phyloP scores from a whole-genome alignment of 2,113 vertebrate genomes.

The Megaptera novaeangliae region DNA sequence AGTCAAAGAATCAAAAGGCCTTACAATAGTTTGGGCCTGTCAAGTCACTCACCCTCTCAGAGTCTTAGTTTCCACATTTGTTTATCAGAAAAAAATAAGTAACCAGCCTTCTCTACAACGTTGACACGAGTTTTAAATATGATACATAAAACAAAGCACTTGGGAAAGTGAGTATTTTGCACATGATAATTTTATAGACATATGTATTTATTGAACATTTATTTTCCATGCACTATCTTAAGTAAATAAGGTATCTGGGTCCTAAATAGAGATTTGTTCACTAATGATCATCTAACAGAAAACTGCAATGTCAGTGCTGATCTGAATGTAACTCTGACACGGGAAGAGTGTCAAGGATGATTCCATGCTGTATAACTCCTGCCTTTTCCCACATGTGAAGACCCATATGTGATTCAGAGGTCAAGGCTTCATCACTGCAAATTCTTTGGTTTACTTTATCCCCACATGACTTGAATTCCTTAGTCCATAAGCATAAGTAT shows the following conservation, averaged over 20 bases:
- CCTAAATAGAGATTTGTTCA: not conserved
- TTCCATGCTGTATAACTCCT: not conserved
- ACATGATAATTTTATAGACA: not conserved
- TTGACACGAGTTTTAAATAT: not conserved
- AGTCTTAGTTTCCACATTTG: not conserved
- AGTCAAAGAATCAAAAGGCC: not conserved
- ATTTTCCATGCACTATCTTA: not conserved
- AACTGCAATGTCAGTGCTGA: not conserved
- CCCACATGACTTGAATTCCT: not conserved
- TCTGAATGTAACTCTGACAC: not conserved
- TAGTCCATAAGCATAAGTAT: not conserved
- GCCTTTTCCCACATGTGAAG: not conserved
- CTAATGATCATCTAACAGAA: not conserved
- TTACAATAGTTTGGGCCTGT: not conserved
- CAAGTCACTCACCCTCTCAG: not conserved
- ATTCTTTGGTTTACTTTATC: not conserved
- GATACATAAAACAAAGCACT: not conserved
- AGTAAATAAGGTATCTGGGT: not conserved
- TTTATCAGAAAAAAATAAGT: no score
- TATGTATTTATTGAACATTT: not conserved
- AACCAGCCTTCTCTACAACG: not conserved
- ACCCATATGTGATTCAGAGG: not conserved
- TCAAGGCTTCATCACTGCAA: not conserved
- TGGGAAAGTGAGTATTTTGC: not conserved
- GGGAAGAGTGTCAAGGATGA: not conserved